Evolutionary conservation across 2,113 vertebrate genomes (phyloP).

Genomic region (Pipra filicauda): DNA sequence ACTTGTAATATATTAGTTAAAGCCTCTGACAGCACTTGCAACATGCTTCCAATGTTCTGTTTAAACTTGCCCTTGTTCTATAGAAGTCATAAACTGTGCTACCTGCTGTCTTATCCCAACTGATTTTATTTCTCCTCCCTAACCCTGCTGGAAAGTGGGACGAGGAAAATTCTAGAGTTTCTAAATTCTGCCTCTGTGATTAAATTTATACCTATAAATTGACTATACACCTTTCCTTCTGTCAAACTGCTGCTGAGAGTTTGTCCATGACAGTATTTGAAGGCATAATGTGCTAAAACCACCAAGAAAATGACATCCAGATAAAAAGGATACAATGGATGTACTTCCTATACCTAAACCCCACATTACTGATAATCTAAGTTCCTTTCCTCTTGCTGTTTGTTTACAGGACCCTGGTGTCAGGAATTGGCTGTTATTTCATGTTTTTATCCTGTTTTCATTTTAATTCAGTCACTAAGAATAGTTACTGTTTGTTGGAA

Average conservation of each 20-base stretch:
- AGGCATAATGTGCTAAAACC: neutral
- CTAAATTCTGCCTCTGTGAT: neutral
- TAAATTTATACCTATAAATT: neutral
- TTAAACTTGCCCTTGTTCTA: neutral
- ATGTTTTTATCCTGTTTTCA: neutral
- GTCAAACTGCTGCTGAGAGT: neutral
- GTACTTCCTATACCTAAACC: neutral
- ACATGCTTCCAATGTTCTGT: neutral
- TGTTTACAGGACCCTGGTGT: slow-evolving; percentile 19
- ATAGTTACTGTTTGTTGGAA: neutral
- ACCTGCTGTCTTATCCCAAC: neutral
- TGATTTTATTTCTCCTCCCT: neutral
- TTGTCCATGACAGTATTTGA: neutral
- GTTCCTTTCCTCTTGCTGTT: neutral
- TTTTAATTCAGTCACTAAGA: neutral
- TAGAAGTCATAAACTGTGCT: neutral
- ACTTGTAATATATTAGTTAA: neutral
- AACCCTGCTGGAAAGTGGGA: neutral
- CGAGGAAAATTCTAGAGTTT: neutral
- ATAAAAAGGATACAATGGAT: neutral
- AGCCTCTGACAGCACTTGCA: neutral
- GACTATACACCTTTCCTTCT: neutral
- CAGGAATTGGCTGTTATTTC: neutral
- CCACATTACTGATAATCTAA: neutral
- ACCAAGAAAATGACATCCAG: neutral